A percentile compares a stretch with the other conserved stretches of the same genome.
Evolutionary conservation across 2,113 vertebrate genomes (phyloP).

Genomic region (Brachypodius melanocephalos): DNA sequence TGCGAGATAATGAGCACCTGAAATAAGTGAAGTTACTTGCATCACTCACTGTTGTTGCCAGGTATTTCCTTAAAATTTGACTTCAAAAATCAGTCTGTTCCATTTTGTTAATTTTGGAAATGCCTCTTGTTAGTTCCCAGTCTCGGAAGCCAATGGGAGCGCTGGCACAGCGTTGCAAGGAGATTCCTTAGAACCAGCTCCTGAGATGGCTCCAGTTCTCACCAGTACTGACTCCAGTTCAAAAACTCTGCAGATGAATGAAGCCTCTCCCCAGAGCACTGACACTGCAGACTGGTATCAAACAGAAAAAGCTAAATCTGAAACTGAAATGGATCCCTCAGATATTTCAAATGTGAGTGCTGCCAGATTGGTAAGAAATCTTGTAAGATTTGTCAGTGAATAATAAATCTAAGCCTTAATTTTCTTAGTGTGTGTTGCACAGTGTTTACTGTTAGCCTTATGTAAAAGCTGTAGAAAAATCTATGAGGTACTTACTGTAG

Average conservation of each 20-base stretch:
- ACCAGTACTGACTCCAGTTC: conserved; percentile 54
- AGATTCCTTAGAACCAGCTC: conserved; percentile 31
- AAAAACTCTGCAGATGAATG: conserved; percentile 64
- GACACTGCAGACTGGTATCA: conserved; percentile 52
- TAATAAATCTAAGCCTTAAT: background rate
- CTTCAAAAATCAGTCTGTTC: background rate
- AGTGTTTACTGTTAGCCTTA: background rate
- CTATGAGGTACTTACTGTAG: background rate
- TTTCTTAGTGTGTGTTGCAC: background rate
- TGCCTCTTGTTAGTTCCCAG: conserved; percentile 80
- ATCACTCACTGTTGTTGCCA: background rate
- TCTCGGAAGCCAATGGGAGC: conserved; percentile 70
- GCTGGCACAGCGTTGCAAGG: conserved; percentile 66
- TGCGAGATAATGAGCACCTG: background rate
- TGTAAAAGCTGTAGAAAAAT: background rate
- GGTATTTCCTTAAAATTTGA: background rate
- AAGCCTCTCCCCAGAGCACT: conserved; percentile 13
- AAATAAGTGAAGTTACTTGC: background rate
- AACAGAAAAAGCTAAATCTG: conserved; percentile 77
- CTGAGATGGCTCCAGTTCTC: conserved; percentile 56
- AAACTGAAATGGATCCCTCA: conserved; percentile 89
- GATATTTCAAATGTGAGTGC: conserved; percentile 99
- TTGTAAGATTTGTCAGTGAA: conserved; percentile 20
- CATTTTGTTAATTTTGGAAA: background rate
- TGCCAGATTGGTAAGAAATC: conserved; percentile 82